phyloP scores from a whole-genome alignment of 64 coral and sea anemone species.

The Actinia equina region DNA sequence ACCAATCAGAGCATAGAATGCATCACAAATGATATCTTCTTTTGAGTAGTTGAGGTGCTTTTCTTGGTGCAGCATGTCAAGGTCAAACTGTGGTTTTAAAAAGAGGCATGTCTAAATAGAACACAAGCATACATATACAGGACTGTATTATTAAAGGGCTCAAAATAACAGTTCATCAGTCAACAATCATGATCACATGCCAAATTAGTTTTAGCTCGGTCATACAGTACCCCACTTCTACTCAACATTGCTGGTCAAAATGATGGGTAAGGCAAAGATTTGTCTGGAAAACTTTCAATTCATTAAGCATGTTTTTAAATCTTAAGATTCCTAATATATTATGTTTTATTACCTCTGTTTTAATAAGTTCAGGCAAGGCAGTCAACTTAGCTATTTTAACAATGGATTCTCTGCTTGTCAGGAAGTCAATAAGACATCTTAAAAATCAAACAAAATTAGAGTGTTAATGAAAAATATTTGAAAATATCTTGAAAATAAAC shows the following conservation, averaged over 20 bases:
- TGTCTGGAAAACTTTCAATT: too few relatives aligned
- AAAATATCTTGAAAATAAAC: neutral
- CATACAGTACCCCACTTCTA: too few relatives aligned
- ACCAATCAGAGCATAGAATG: constrained; percentile 87
- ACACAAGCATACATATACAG: too few relatives aligned
- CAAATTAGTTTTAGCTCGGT: too few relatives aligned
- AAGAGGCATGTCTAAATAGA: too few relatives aligned
- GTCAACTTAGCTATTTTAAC: constrained; percentile 66
- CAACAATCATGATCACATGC: too few relatives aligned
- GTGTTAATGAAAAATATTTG: neutral
- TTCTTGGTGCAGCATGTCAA: constrained; percentile 66
- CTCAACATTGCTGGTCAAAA: too few relatives aligned
- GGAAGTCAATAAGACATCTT: constrained; percentile 76
- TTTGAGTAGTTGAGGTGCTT: constrained; percentile 52
- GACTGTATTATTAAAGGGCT: too few relatives aligned
- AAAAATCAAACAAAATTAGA: neutral
- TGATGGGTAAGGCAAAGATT: too few relatives aligned
- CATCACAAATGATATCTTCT: constrained; percentile 88
- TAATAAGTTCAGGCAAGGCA: constrained; percentile 83
- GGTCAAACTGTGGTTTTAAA: constrained; percentile 44
- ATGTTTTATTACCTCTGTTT: constrained; percentile 60
- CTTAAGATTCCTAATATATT: neutral
- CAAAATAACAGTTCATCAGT: too few relatives aligned
- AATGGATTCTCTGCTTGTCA: constrained; percentile 56
- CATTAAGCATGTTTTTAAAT: too few relatives aligned